A percentile compares a stretch with the other conserved stretches of the same genome.
Conservation (phyloP, 2,113 vertebrate species). For the Abramis brama region DNA sequence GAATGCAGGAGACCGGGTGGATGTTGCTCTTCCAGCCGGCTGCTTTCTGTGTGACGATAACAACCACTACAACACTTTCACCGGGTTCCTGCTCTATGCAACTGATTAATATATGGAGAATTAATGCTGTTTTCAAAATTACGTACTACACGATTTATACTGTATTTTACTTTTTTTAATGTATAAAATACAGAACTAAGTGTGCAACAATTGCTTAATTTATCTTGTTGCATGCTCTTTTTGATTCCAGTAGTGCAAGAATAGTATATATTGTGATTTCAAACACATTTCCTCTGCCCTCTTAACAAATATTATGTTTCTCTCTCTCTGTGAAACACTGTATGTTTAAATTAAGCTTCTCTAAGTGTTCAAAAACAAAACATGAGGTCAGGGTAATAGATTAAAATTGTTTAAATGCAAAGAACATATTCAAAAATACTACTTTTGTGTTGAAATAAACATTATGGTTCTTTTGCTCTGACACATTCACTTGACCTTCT, state of each 20-base stretch:
- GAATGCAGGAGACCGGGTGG: conserved; percentile 61
- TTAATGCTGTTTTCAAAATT: not conserved
- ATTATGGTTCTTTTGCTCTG: not conserved
- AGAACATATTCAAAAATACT: not conserved
- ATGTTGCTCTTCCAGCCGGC: conserved; percentile 55
- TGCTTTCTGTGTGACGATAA: conserved; percentile 66
- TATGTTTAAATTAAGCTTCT: not conserved
- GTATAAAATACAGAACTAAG: not conserved
- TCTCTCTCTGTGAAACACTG: not conserved
- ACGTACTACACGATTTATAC: not conserved
- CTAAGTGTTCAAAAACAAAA: not conserved
- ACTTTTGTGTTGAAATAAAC: not conserved
- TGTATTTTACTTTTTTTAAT: not conserved
- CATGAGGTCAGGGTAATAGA: not conserved
- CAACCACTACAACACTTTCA: conserved; percentile 74
- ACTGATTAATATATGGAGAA: conserved; percentile 57
- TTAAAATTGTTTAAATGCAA: not conserved
- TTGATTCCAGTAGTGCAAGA: not conserved
- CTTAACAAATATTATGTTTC: not conserved
- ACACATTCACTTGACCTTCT: not conserved
- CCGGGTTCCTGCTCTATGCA: conserved; percentile 72
- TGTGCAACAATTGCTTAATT: not conserved
- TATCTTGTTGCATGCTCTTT: not conserved
- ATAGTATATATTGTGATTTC: not conserved
- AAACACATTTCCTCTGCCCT: not conserved